Conservation (phyloP, 92 coral and sea anemone genomes). For the Epizoanthus rinbou region DNA sequence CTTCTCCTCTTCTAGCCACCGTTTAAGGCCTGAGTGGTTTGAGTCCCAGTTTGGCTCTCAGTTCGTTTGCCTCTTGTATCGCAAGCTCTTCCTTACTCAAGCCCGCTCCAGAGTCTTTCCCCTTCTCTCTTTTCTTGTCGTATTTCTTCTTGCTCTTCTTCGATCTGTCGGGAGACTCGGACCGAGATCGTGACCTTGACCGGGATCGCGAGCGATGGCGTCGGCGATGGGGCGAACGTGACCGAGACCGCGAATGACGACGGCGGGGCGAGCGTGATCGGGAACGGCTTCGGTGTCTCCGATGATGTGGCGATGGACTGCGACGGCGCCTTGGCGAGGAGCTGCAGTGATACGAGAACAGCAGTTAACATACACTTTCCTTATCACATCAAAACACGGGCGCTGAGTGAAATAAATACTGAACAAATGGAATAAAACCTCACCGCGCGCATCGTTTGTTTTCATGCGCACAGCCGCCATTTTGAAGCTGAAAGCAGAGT, state of each 20-base stretch:
- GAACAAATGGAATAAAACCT: too few species aligned
- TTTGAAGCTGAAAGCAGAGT: too few species aligned
- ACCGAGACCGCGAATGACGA: slow-evolving; percentile 83
- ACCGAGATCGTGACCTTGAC: slow-evolving; percentile 78
- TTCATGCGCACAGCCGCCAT: too few species aligned
- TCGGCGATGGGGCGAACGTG: slow-evolving; percentile 96
- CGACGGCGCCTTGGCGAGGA: slow-evolving; percentile 24
- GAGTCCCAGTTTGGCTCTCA: slow-evolving; percentile 92
- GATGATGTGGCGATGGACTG: slow-evolving; percentile 79
- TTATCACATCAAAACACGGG: too few species aligned
- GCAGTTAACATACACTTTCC: too few species aligned
- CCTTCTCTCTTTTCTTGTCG: slow-evolving; percentile 67
- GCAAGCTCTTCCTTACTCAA: slow-evolving; percentile 79
- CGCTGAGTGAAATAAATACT: too few species aligned
- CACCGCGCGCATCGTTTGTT: too few species aligned
- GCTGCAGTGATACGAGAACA: too few species aligned
- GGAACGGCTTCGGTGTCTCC: slow-evolving; percentile 65
- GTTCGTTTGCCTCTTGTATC: slow-evolving; percentile 91
- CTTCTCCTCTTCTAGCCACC: not conserved
- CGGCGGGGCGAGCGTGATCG: slow-evolving; percentile 56
- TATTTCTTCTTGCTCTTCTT: slow-evolving; percentile 75
- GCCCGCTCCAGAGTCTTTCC: slow-evolving; percentile 51
- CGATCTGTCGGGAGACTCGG: slow-evolving; percentile 87
- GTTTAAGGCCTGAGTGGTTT: slow-evolving; percentile 83
- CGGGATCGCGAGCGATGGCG: slow-evolving; percentile 82